A percentile compares a stretch with the other conserved stretches of the same genome.
phyloP scores from a whole-genome alignment of 2,113 vertebrate species.

The Actenoides hombroni region DNA sequence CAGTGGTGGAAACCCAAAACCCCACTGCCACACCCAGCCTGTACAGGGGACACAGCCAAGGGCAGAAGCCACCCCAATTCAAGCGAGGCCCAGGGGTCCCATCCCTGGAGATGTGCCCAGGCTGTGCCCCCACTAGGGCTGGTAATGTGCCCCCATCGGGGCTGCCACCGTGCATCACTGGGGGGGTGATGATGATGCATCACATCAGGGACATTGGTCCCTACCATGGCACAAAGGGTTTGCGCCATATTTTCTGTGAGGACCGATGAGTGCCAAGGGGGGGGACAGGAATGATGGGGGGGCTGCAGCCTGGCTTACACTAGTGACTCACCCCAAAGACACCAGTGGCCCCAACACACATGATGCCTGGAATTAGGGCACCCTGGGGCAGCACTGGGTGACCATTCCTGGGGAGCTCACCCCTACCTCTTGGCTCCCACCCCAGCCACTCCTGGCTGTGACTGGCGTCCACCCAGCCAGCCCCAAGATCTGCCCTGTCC shows the following conservation, averaged over 20 bases:
- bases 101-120: neutral
- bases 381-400: neutral
- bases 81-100: neutral
- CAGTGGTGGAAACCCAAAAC: neutral
- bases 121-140: accelerated
- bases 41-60: neutral
- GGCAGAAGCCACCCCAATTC: neutral
- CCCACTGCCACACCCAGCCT: neutral
- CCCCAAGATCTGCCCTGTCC: neutral
- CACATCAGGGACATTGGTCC: neutral
- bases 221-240: neutral
- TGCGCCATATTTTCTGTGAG: neutral
- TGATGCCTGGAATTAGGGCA: neutral
- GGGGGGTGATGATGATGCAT: neutral
- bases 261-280: neutral
- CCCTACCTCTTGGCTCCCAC: neutral
- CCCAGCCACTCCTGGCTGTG: neutral
- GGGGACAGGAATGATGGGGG: accelerated
- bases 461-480: neutral
- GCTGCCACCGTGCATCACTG: accelerated
- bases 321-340: neutral
- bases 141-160: neutral
- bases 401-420: neutral
- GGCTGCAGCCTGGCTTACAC: neutral
- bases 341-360: neutral